Evolutionary conservation across 2,797 vertebrate species (phyloP).

Genomic region (Harpia harpyja): DNA sequence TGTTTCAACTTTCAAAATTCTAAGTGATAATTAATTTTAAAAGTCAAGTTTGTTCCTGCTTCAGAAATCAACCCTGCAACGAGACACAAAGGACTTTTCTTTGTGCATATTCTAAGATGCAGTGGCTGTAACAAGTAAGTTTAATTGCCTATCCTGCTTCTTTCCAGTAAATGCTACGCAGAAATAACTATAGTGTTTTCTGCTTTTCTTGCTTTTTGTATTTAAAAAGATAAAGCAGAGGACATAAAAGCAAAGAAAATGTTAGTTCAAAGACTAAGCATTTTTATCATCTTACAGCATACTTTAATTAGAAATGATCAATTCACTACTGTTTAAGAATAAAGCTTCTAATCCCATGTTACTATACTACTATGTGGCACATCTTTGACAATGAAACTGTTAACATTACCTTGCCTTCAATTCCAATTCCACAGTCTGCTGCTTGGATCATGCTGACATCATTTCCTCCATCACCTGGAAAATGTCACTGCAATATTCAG

Average conservation of each 20-base stretch:
- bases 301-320: background rate
- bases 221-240: background rate
- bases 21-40: background rate
- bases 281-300: background rate
- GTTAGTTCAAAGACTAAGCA: background rate
- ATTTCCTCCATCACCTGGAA: constrained; percentile 80
- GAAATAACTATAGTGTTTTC: background rate
- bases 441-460: constrained; percentile 84
- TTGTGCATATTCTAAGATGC: background rate
- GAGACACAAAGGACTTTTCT: background rate
- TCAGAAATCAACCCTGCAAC: background rate
- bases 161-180: background rate
- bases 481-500: constrained; percentile 31
- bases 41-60: background rate
- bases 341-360: background rate
- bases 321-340: background rate
- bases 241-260: background rate
- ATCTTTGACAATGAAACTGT: background rate
- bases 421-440: constrained; percentile 83
- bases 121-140: background rate
- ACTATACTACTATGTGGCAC: background rate
- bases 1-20: background rate
- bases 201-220: background rate
- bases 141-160: background rate
- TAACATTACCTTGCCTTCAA: constrained; percentile 77